Percentiles rank a stretch among this genome's conserved stretches.
phyloP scores from a whole-genome alignment of 2,888 invertebrate genomes.

The Lucinisca nassula region DNA sequence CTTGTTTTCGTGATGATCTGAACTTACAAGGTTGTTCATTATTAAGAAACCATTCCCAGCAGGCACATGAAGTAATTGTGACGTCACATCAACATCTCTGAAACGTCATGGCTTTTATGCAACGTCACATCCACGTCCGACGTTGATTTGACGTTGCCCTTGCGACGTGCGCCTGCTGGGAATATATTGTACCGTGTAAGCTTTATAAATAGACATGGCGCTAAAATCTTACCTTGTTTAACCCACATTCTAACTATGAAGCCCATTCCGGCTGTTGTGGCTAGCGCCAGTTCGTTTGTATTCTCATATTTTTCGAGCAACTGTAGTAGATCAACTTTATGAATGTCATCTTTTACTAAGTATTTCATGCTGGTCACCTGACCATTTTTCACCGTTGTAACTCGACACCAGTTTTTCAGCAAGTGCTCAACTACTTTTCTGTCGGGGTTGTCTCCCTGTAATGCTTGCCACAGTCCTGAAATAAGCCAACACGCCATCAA shows the following conservation, averaged over 20 bases:
- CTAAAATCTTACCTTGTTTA: slow-evolving; percentile 73
- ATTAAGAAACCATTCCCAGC: too few relatives aligned
- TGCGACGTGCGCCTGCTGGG: too few relatives aligned
- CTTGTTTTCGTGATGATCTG: too few relatives aligned
- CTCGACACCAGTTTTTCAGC: slow-evolving; percentile 87
- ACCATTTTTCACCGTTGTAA: slow-evolving; percentile 81
- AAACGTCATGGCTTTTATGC: too few relatives aligned
- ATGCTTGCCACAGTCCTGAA: slow-evolving; percentile 88
- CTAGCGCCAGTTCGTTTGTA: slow-evolving; percentile 81
- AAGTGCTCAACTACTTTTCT: slow-evolving; percentile 86
- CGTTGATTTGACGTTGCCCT: too few relatives aligned
- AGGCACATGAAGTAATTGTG: too few relatives aligned
- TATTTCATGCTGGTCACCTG: slow-evolving; percentile 77
- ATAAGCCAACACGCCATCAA: background rate
- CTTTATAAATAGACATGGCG: too few relatives aligned
- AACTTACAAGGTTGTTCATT: too few relatives aligned
- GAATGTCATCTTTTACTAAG: slow-evolving; percentile 75
- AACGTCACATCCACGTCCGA: too few relatives aligned
- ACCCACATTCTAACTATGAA: slow-evolving; percentile 80
- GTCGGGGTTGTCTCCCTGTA: slow-evolving; percentile 84
- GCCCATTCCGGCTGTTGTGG: slow-evolving; percentile 81
- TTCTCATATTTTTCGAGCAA: slow-evolving; percentile 81
- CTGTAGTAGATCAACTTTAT: slow-evolving; percentile 76
- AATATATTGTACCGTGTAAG: too few relatives aligned
- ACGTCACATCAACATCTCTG: too few relatives aligned